phyloP scores from a whole-genome alignment of 2,113 vertebrate species.

The Dromiciops gliroides region DNA sequence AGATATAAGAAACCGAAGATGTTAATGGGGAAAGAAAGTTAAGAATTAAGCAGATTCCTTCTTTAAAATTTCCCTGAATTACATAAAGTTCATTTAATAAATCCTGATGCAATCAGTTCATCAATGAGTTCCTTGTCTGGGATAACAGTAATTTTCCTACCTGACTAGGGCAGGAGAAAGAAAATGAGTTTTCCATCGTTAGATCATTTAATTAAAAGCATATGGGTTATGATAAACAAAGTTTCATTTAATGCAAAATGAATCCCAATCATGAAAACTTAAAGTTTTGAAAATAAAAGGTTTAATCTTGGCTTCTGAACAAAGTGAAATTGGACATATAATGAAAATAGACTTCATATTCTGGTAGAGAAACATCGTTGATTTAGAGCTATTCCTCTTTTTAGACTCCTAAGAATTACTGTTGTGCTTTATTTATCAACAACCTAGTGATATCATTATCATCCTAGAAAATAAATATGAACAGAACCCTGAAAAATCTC shows the following conservation, averaged over 20 bases:
- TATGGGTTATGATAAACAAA: slow-evolving; percentile 18
- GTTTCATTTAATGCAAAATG: slow-evolving; percentile 22
- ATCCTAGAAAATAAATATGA: neutral
- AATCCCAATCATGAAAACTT: slow-evolving; percentile 44
- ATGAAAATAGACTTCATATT: slow-evolving; percentile 46
- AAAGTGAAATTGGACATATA: slow-evolving; percentile 41
- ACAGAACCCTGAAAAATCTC: neutral
- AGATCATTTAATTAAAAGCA: slow-evolving; percentile 50
- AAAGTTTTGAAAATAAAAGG: slow-evolving; percentile 50
- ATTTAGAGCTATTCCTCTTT: neutral
- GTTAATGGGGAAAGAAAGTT: neutral
- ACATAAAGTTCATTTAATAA: slow-evolving; percentile 64
- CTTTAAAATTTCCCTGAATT: slow-evolving; percentile 40
- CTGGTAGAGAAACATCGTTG: slow-evolving; percentile 21
- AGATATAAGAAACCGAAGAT: neutral
- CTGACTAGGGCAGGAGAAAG: slow-evolving; percentile 40
- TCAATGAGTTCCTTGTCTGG: slow-evolving; percentile 59
- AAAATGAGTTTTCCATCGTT: slow-evolving; percentile 41
- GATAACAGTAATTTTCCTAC: slow-evolving; percentile 49
- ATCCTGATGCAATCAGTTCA: slow-evolving; percentile 57
- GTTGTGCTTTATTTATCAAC: neutral
- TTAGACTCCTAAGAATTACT: neutral
- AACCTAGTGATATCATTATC: neutral
- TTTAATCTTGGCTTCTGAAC: slow-evolving; percentile 11
- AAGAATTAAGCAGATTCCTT: slow-evolving; percentile 22